Evolutionary conservation across 2,797 vertebrate genomes (phyloP), one percentile per base, ranked within the genome.

Genomic region (Octomys mimax): DNA sequence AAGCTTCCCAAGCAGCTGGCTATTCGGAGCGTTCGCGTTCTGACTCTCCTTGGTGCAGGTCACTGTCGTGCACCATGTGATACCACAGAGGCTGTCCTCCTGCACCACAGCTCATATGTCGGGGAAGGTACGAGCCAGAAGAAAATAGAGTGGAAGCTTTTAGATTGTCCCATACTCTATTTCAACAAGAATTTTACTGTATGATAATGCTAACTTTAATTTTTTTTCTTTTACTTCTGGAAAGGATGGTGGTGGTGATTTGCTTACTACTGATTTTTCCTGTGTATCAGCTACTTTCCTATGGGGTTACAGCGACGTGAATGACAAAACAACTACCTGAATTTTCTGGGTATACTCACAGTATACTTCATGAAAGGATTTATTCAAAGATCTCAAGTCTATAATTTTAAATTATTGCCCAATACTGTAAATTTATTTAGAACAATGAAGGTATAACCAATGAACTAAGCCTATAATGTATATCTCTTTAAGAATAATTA

Each of bases 381-480:
- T 91, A 94, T 59, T 92, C 89, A 62, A 42, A 66, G 18, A 6
- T 92, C 97, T 97, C 92, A 92, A 92, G 95, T 80, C 92, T 97
- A 95, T 93, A 94, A 97, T 97, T 98, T 95, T 95, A 95, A 98
- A 98, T 80, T 97, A 95, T 95, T 97, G 97, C 97, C 97, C 83
- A 97, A 97, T 95, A 93, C 46, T 90, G 73, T 92, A 96, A 88
- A 97, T 98, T 97, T 97, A 97, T 93, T 96, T 97, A 97, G 96
- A 94, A 97, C 33, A 98, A 98, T 93, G 91, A 71, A 97, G 91
- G 92, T 96, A 96, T 68, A 98, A 96, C 78, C 84, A 85, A 94
- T 96, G 93, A 96, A 97, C 59, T 73, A 89, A 94, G 81, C 46
- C 46, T 95, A 79, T 2, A 86, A 14, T 33, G 88, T 89, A 94